Conservation (phyloP, 1,140 invertebrate species). For the Propsilocerus akamusi region DNA sequence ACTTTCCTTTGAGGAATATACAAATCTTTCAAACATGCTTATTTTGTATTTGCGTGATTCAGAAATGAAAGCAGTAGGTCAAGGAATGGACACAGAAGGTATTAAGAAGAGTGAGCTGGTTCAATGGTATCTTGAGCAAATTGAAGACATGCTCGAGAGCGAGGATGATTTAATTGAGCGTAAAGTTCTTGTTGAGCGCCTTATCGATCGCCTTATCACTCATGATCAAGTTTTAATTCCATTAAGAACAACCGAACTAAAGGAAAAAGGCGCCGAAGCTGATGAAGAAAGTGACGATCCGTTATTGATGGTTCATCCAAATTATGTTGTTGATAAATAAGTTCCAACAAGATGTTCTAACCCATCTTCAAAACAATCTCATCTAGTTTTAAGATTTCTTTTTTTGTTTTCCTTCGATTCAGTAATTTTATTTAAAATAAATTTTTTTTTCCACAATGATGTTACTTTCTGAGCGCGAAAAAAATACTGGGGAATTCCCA, state of each 20-base stretch:
- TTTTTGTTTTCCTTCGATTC: no score
- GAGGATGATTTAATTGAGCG: constrained; percentile 81
- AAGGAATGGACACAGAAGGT: constrained; percentile 38
- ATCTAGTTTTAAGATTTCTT: no score
- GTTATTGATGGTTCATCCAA: constrained; percentile 84
- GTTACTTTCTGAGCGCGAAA: no score
- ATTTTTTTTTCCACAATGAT: no score
- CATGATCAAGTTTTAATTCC: constrained; percentile 83
- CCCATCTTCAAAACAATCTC: no score
- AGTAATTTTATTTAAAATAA: no score
- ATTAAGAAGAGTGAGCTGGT: constrained; percentile 69
- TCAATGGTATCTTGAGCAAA: constrained; percentile 86
- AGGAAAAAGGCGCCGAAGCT: constrained; percentile 25
- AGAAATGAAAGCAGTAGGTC: constrained; percentile 46
- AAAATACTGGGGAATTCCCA: no score
- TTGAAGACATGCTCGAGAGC: constrained; percentile 71
- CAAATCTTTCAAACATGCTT: constrained; percentile 78
- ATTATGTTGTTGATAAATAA: constrained; percentile 62
- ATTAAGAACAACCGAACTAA: constrained; percentile 48
- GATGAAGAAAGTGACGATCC: constrained; percentile 61
- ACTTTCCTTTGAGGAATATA: constrained; percentile 90
- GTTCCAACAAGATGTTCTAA: no score
- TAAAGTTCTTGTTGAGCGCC: constrained; percentile 85
- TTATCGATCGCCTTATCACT: constrained; percentile 83
- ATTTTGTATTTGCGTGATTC: constrained; percentile 73